Percentiles rank a stretch among this genome's conserved stretches.
Evolutionary conservation across 2,797 vertebrate species (phyloP).

Genomic region (Synanceia verrucosa): DNA sequence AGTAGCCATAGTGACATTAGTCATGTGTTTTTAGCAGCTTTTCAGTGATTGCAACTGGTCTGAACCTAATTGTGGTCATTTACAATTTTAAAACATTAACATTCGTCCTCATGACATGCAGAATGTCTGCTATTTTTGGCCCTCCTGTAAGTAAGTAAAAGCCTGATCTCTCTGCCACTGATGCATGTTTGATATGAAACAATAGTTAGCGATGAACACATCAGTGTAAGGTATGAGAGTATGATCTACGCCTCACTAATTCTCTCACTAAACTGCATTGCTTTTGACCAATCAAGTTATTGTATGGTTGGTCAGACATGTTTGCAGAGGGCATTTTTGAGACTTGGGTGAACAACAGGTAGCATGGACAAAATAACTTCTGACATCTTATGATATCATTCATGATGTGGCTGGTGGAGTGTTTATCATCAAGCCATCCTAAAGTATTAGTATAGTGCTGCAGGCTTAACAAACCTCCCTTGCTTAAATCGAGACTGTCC

Average conservation of each 20-base stretch:
- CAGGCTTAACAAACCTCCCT: background rate
- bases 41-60: too few species aligned
- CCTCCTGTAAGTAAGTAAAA: too few species aligned
- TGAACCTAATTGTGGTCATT: too few species aligned
- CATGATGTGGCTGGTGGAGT: background rate
- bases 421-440: background rate
- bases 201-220: background rate
- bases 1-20: too few species aligned
- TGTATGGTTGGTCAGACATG: too few species aligned
- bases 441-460: background rate
- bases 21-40: too few species aligned
- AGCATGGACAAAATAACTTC: background rate
- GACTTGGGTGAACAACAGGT: background rate
- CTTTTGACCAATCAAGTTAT: too few species aligned
- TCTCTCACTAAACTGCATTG: background rate
- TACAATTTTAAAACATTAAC: too few species aligned
- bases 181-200: background rate
- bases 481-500: slow-evolving; percentile 14
- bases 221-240: background rate
- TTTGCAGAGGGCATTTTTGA: background rate
- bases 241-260: background rate
- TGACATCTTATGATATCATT: background rate
- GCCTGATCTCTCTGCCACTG: background rate
- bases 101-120: too few species aligned
- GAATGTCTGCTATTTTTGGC: too few species aligned